Evolutionary conservation across 53 echinoderm and acorn worm species (phyloP), one percentile per base, ranked within the genome.

Genomic region (Temnopleurus reevesii): DNA sequence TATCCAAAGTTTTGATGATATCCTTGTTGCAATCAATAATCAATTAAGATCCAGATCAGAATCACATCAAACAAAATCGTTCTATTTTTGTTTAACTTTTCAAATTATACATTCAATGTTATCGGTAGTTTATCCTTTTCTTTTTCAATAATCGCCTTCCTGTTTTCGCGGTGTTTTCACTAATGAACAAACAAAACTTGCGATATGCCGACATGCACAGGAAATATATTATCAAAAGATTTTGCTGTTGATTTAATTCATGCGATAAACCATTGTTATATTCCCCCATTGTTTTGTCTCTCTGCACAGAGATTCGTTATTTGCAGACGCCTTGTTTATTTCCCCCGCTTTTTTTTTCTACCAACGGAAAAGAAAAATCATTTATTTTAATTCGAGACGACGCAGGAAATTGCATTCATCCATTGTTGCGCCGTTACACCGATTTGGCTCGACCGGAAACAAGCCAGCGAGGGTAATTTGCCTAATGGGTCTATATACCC

Each of bases 361-460:
- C 46, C 9, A 80, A 49, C 80, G 80, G 80, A 49, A 80, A 46
- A 51, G 80, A 80, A 80, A 76, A 80, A 80, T 80, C 80, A 51
- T 80, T 30, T 80, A 49, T 49, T 80, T 80, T 80, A 47, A 80
- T 47, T 80, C 51, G 4, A n/a, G 80, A 15, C 80, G 55, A 33
- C 36, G 83, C 55, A 53, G 35, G 83, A 83, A 83, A 83, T 83
- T 53, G 53, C 53, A 55, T 36, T 55, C 56, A 53, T 6, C 83
- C 83, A 83, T 83, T 83, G 83, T 82, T 82, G 83, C 17, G 57
- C 27, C 83, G 36, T 49, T 51, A 56, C 27, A 53, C 8, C 55
- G 56, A 83, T 36, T 51, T 55, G 53, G 51, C 56, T 36, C n/a
- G 19, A 56, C 83, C 83, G 83, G 83, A 83, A 83, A 83, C 51